Conservation (phyloP, 37 sponge, comb jelly and placozoan genomes). For the Cliona cf. orientalis region DNA sequence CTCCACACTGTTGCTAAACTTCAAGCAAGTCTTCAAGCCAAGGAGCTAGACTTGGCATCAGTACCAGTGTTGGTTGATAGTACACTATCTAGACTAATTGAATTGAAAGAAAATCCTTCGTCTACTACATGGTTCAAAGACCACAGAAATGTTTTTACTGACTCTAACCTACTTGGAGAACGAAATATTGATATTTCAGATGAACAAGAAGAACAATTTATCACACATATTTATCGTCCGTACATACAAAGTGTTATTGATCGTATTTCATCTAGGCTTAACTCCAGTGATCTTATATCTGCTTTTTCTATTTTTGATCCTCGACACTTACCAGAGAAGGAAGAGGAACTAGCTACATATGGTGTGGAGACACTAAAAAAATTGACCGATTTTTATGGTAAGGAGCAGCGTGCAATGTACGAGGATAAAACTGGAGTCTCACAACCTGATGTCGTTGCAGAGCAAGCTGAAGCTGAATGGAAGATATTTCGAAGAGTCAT, state of each 20-base stretch:
- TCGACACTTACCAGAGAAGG: conserved; percentile 4
- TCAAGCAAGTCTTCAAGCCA: conserved; percentile 18
- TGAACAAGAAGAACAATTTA: conserved; percentile 23
- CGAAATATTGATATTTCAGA: conserved; percentile 10
- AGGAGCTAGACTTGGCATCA: neutral
- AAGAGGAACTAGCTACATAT: conserved; percentile 24
- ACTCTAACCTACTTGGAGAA: conserved; percentile 9
- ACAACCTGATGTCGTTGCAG: conserved; percentile 5
- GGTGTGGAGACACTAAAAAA: conserved; percentile 9
- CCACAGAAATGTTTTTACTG: conserved; percentile 29
- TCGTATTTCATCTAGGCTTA: conserved; percentile 5
- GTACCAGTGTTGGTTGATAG: conserved; percentile 30
- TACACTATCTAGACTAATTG: conserved; percentile 2
- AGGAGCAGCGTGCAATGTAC: too few relatives aligned
- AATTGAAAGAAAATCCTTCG: conserved; percentile 24
- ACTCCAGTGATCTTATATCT: conserved; percentile 21
- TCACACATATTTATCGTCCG: conserved; percentile 23
- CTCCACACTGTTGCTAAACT: conserved; percentile 27
- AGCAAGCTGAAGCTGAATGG: conserved; percentile 33
- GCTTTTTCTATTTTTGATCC: conserved; percentile 31
- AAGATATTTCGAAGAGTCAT: conserved; percentile 21
- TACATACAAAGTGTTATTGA: conserved; percentile 40
- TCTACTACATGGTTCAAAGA: conserved; percentile 49
- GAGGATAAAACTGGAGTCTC: too few relatives aligned
- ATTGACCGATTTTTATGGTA: conserved; percentile 41